Evolutionary conservation across 2,888 invertebrate genomes (phyloP).

Genomic region (Tetrapedia diversipes): DNA sequence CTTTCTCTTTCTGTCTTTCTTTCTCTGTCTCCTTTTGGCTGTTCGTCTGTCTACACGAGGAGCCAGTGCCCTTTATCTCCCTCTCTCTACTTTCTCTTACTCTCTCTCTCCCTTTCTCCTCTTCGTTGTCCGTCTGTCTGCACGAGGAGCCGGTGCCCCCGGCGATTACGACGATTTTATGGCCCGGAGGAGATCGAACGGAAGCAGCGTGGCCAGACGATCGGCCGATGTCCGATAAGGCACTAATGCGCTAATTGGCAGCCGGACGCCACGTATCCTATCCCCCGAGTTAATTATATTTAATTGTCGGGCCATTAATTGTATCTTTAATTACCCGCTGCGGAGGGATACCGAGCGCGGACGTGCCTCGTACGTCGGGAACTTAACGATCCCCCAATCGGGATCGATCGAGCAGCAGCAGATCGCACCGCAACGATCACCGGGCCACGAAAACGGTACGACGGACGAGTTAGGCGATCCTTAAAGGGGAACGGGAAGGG

Average conservation of each 20-base stretch:
- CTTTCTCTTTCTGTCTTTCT: too few species aligned
- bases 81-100: not conserved
- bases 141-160: not conserved
- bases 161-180: conserved; percentile 65
- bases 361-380: conserved; percentile 14
- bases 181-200: conserved; percentile 59
- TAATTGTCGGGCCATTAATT: conserved; percentile 75
- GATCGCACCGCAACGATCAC: too few species aligned
- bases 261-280: conserved; percentile 56
- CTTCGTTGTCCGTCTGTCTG: too few species aligned
- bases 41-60: too few species aligned
- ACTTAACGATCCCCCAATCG: conserved; percentile 25
- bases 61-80: too few species aligned
- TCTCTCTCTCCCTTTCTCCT: too few species aligned
- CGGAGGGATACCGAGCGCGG: conserved; percentile 50
- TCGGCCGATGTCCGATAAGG: conserved; percentile 71
- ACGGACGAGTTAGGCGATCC: too few species aligned
- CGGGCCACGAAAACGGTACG: too few species aligned
- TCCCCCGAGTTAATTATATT: conserved; percentile 73
- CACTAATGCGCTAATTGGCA: conserved; percentile 75
- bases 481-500: not conserved
- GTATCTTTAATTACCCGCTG: conserved; percentile 70
- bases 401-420: too few species aligned
- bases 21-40: too few species aligned
- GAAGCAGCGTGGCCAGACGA: conserved; percentile 27